Conservation (phyloP, 1,140 invertebrate species). For the Zaprionus nigranus region DNA sequence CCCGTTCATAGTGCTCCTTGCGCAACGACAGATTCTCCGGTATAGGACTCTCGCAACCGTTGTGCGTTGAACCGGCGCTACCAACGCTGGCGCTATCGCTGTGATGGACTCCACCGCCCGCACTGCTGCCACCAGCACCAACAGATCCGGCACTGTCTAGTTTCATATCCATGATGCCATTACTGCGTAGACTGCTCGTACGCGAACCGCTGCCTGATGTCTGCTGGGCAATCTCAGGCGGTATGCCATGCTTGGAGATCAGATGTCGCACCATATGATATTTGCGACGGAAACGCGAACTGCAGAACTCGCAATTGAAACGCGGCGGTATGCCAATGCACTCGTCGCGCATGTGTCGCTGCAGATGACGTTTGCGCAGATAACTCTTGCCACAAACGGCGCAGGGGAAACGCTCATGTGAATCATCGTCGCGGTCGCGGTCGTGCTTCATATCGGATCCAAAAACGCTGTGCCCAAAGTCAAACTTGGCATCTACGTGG, state of each 20-base stretch:
- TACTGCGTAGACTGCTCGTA: conserved; percentile 35
- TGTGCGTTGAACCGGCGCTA: conserved; percentile 65
- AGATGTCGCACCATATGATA: conserved; percentile 87
- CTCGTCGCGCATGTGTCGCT: conserved; percentile 88
- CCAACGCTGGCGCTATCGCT: conserved; percentile 73
- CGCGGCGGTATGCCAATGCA: conserved; percentile 88
- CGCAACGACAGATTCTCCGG: conserved; percentile 79
- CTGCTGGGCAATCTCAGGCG: conserved; percentile 73
- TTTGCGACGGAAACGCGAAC: conserved; percentile 86
- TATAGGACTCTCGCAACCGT: conserved; percentile 71
- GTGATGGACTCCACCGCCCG: conserved; percentile 23
- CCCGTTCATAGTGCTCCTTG: conserved; percentile 67
- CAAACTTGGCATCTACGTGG: conserved; percentile 59
- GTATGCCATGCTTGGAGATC: conserved; percentile 85
- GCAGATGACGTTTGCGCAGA: conserved; percentile 88
- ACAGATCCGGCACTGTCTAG: neutral
- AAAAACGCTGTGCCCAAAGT: conserved; percentile 67
- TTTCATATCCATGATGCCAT: conserved; percentile 39
- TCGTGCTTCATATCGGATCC: conserved; percentile 46
- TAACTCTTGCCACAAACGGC: conserved; percentile 88
- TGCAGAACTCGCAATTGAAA: conserved; percentile 88
- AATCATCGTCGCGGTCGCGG: conserved; percentile 26
- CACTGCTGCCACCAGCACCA: conserved; percentile 3
- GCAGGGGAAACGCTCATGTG: conserved; percentile 86
- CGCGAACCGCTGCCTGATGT: conserved; percentile 71